Conservation (phyloP, 2,113 vertebrate species). For the Sialia sialis region DNA sequence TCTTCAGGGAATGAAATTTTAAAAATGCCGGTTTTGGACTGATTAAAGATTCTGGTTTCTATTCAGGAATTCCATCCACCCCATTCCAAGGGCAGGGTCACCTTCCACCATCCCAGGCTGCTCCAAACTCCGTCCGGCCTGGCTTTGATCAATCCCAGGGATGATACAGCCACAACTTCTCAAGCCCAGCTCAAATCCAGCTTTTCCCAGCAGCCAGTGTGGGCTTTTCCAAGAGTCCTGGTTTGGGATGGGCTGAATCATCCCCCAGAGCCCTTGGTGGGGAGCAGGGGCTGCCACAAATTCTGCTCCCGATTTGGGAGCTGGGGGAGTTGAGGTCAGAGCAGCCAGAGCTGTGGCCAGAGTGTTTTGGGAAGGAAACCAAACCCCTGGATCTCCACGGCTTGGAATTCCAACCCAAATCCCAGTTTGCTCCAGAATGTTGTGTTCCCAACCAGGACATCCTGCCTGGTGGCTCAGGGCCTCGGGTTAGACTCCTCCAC, state of each 20-base stretch:
- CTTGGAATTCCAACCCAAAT: background rate
- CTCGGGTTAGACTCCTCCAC: background rate
- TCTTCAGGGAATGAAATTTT: background rate
- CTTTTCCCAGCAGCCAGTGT: background rate
- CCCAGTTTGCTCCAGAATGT: background rate
- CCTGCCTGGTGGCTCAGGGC: background rate
- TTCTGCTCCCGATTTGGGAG: background rate
- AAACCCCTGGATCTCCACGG: background rate
- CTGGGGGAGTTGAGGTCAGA: background rate
- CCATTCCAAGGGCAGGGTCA: background rate
- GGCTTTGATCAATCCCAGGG: background rate
- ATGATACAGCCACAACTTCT: background rate
- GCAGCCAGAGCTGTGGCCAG: background rate
- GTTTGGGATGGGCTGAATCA: background rate
- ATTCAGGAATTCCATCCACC: background rate
- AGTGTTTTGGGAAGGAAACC: background rate
- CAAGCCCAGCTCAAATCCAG: background rate
- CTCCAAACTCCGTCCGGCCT: background rate
- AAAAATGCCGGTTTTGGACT: background rate
- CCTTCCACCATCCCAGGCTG: background rate
- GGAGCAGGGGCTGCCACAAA: background rate
- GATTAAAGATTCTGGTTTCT: background rate
- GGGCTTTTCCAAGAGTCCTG: background rate
- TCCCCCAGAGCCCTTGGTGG: background rate
- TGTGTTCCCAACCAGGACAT: background rate